These are phyloP conservation scores for Macquaria australasica DNA, from an alignment of 2,113 vertebrate genomes.

Conservation along the genomic window DNA sequence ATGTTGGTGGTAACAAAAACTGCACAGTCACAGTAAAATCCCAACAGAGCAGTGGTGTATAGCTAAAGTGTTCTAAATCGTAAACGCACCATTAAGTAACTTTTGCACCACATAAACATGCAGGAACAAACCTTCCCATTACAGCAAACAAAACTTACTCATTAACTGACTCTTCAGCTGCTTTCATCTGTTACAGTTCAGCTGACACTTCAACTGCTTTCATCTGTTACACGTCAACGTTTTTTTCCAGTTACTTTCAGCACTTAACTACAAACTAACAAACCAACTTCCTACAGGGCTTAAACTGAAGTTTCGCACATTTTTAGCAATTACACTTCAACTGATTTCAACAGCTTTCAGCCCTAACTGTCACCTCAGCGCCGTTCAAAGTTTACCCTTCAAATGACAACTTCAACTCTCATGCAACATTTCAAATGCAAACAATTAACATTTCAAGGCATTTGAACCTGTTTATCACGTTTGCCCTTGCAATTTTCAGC, in stretches of 20 bases:
- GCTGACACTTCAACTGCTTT: neutral
- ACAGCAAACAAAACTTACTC: no score
- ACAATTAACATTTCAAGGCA: no score
- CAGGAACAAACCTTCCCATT: neutral
- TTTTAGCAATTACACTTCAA: no score
- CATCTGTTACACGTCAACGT: neutral
- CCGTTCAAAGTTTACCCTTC: neutral
- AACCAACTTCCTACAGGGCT: no score
- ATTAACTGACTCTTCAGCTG: neutral
- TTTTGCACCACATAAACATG: neutral
- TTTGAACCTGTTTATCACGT: no score
- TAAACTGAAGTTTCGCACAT: no score
- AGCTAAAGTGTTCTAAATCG: no score
- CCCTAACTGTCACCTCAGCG: neutral
- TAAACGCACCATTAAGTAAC: neutral
- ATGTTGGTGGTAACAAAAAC: neutral
- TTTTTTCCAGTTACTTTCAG: neutral
- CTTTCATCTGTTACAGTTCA: neutral
- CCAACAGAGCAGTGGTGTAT: neutral
- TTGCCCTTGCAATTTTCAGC: neutral
- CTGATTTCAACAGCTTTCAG: neutral
- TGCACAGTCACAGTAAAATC: neutral
- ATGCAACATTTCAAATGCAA: neutral
- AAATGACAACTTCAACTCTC: neutral
- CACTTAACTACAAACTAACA: neutral